Evolutionary conservation across 2,797 vertebrate species (phyloP).

Genomic region (Xenopus petersii): DNA sequence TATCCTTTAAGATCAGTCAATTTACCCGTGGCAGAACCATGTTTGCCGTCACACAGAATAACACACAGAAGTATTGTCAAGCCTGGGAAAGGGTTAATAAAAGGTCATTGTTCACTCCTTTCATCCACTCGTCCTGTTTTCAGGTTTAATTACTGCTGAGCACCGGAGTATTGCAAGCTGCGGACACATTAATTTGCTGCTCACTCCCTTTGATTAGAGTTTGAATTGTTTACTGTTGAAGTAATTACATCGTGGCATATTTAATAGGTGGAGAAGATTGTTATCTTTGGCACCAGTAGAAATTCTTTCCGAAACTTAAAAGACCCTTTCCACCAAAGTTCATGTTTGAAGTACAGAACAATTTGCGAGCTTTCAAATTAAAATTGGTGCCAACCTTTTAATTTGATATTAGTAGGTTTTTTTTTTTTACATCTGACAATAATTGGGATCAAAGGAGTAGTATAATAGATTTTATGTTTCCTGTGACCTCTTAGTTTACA

Average conservation of each 20-base stretch:
- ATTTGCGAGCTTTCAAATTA: conserved; percentile 33
- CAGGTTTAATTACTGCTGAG: conserved; percentile 49
- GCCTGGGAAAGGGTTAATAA: conserved; percentile 30
- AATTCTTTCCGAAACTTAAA: conserved; percentile 37
- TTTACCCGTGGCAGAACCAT: too few species aligned
- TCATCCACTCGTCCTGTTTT: conserved; percentile 38
- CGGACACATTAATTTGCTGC: conserved; percentile 48
- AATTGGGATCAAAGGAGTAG: background rate
- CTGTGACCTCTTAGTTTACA: background rate
- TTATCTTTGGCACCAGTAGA: conserved; percentile 45
- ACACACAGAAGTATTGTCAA: background rate
- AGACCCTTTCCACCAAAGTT: conserved; percentile 33
- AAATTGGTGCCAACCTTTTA: conserved; percentile 18
- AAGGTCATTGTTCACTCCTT: conserved; percentile 38
- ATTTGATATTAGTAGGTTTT: too few species aligned
- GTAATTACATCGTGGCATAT: conserved; percentile 46
- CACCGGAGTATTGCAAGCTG: conserved; percentile 40
- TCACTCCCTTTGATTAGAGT: conserved; percentile 47
- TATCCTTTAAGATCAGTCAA: too few species aligned
- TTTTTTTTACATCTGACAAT: background rate
- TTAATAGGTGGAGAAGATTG: conserved; percentile 48
- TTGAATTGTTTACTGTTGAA: conserved; percentile 49
- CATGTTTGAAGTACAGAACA: conserved; percentile 22
- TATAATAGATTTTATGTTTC: background rate
- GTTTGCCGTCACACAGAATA: too few species aligned